Conservation (phyloP, 2,113 vertebrate genomes). For the Raphicerus campestris region DNA sequence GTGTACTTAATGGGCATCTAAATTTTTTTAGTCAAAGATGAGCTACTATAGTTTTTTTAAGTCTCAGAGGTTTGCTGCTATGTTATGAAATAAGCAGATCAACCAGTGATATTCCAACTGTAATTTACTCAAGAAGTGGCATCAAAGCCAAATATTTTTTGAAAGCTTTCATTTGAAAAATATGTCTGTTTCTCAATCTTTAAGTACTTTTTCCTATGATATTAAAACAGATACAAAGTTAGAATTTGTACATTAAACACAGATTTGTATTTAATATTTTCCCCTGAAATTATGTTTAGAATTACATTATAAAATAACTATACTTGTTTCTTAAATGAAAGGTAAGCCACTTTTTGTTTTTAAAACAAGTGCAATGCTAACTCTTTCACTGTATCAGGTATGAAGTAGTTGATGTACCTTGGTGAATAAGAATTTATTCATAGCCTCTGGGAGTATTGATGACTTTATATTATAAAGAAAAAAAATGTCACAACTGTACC, state of each 20-base stretch:
- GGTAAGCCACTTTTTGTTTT: background rate
- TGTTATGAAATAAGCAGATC: background rate
- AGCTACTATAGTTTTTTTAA: background rate
- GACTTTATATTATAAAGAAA: background rate
- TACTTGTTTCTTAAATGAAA: background rate
- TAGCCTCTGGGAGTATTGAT: background rate
- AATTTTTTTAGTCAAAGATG: background rate
- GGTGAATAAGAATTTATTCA: background rate
- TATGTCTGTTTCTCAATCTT: background rate
- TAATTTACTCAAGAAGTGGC: background rate
- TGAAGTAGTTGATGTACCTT: background rate
- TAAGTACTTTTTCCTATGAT: background rate
- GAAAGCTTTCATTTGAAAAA: conserved; percentile 1
- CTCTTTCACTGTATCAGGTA: background rate
- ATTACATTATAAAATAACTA: background rate
- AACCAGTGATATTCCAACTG: background rate
- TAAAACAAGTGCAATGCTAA: background rate
- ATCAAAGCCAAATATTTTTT: background rate
- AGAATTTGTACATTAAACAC: background rate
- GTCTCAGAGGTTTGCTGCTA: background rate
- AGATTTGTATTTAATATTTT: too few species aligned
- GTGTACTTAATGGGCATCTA: background rate
- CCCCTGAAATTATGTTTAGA: background rate
- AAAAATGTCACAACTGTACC: background rate
- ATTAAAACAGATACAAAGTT: background rate